Evolutionary conservation across 2,888 invertebrate species (phyloP).

Genomic region (Metopia argyrocephala): DNA sequence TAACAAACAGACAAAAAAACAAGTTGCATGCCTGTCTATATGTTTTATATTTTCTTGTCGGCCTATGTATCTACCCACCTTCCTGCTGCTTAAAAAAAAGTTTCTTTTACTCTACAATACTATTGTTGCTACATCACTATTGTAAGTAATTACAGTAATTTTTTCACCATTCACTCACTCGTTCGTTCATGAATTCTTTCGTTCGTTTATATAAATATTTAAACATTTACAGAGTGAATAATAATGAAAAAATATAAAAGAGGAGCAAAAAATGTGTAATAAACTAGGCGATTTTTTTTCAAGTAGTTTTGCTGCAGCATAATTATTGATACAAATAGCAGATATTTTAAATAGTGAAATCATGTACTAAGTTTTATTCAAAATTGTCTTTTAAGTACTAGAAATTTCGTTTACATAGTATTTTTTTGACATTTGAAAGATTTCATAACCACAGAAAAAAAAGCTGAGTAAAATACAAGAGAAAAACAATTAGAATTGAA

Average conservation of each 20-base stretch:
- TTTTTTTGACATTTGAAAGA: too few species aligned
- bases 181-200: conserved; percentile 28
- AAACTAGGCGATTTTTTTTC: background rate
- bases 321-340: background rate
- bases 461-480: too few species aligned
- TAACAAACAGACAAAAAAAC: background rate
- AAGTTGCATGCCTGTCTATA: conserved; percentile 47
- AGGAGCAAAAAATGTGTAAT: conserved; percentile 25
- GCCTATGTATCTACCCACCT: conserved; percentile 41
- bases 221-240: conserved; percentile 59
- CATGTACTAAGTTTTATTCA: background rate
- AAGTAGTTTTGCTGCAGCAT: conserved; percentile 1
- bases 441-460: too few species aligned
- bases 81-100: conserved; percentile 20
- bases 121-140: conserved; percentile 63
- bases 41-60: background rate
- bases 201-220: conserved; percentile 70
- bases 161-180: conserved; percentile 17
- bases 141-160: conserved; percentile 70
- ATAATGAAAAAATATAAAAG: conserved; percentile 38
- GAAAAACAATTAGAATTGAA: too few species aligned
- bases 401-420: too few species aligned
- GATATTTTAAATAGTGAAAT: background rate
- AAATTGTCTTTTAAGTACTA: too few species aligned
- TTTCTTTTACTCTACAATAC: conserved; percentile 4